Evolutionary conservation across 2,113 vertebrate genomes (phyloP).

Genomic region (Rhinichthys klamathensis): DNA sequence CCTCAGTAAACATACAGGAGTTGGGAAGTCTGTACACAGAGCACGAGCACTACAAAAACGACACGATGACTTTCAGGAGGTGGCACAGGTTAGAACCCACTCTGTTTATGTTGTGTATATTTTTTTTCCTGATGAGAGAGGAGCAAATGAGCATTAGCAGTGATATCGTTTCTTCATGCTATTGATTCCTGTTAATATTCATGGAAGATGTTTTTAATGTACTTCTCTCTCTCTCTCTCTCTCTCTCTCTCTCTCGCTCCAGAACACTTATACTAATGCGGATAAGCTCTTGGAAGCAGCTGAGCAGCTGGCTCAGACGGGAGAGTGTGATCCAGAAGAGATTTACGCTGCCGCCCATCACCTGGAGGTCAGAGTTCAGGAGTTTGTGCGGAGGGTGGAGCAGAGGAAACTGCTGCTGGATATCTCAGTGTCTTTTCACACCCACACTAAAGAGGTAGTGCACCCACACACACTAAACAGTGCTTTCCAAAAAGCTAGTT

Average conservation of each 20-base stretch:
- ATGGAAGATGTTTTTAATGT: background rate
- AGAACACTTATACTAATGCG: conserved; percentile 91
- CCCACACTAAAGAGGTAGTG: conserved; percentile 89
- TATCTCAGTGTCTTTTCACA: conserved; percentile 91
- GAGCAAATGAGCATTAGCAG: background rate
- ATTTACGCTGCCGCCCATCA: conserved; percentile 89
- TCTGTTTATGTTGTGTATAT: conserved; percentile 15
- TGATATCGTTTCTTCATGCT: background rate
- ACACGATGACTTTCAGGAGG: conserved; percentile 97
- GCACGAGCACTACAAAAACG: conserved; percentile 94
- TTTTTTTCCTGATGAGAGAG: background rate
- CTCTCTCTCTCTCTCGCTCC: conserved; percentile 23
- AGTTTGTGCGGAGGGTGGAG: conserved; percentile 88
- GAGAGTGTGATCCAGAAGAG: conserved; percentile 91
- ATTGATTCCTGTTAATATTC: background rate
- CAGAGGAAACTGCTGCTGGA: conserved; percentile 89
- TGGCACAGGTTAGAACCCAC: conserved; percentile 85
- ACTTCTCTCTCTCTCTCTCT: background rate
- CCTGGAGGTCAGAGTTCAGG: conserved; percentile 89
- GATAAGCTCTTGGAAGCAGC: conserved; percentile 90
- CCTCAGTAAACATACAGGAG: conserved; percentile 95
- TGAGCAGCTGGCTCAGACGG: conserved; percentile 88
- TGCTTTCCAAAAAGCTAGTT: background rate
- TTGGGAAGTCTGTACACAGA: conserved; percentile 93
- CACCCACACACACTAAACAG: background rate